Evolutionary conservation across 2,113 vertebrate species (phyloP), one percentile per base, ranked within the genome.

Genomic region (Forbesichthys papilliferus): DNA sequence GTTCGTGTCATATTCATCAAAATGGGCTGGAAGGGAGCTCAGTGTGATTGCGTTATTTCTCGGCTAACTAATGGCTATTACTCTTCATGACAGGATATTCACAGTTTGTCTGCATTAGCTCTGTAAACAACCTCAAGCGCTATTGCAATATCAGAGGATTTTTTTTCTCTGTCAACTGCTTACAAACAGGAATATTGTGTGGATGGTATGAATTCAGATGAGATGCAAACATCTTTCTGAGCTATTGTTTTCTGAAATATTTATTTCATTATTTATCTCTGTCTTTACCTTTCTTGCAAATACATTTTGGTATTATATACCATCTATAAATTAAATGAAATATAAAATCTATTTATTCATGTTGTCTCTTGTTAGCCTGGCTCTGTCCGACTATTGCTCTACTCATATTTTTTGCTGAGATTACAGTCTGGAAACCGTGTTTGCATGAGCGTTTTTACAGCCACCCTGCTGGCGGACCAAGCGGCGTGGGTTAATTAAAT

Each of bases 21-120:
- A 83, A 68, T 51, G 16, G 61, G 69, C 84, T 86, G 68, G 79
- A 77, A 83, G 84, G 84, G 84, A 78, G 76, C 69, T 74, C 71
- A 20, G 1, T 79, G 76, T 75, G 72, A 89, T 89, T 84, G 81
- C 76, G 85, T 89, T 86, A 89, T 87, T 82, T 76, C 77, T 86
- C 77, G 69, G 74, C 74, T 80, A 84, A 79, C 78, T 83, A 82
- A 89, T 84, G 69, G 81, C 82, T 73, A 69, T 90, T 83, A 81
- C 84, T 87, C 76, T 84, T 84, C 74, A 64, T 74, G 81, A 83
- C 72, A 73, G 74, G 10, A 75, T 66, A 71, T 77, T 83, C 66
- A 67, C 76, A 76, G 54, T 57, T 61, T 71, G 47, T 75, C 62
- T 57, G 72, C 57, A 68, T 76, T 82, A 75, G 48, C 59, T 78